Base-by-base conservation (phyloP, 2,113 vertebrate species). In the Rhabdomys dilectus region DNA sequence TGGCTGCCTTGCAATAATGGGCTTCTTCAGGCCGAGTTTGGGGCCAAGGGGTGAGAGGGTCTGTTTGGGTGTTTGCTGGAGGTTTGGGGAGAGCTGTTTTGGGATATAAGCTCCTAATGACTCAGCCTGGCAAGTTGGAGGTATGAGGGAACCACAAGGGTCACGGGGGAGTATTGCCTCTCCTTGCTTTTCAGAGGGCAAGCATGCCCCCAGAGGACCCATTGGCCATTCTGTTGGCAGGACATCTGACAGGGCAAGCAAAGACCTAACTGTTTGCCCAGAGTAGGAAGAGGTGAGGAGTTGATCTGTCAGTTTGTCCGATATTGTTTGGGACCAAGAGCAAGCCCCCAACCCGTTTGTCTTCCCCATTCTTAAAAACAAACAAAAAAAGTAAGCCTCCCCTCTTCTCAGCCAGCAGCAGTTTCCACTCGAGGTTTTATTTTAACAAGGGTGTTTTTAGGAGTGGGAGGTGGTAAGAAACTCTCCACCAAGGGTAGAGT, bases 1-100 rank as follows among this genome's bases (percentile, higher is more conserved):
- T 97, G 95, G 84, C 96, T 91, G 72, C 97, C 93, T 97, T 89
- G 92, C 95, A 98, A 91, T 98, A 98, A 98, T 98, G 97, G 98
- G 94, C 64, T 75, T 21, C 62, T 97, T 88, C 94, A 96, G 94
- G 91, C 88, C 85, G 82, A 85, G 58, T 95, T 89, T 96, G 64
- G 91, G 90, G 82, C 89, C 42, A 39, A 51, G 42, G 34, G 68
- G 48, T n/a, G 3, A 73, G 29, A n/a, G 80, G 34, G 31, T 94
- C 92, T 88, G 85, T 51, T 70, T 94, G 77, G 75, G 73, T 88
- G 84, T 80, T 31, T 86, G 58, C 4, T 5, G 51, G 17, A 93
- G 80, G 70, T 68, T 84, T 85, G 92, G 62, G 91, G 76, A 92
- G 84, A 96, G 60, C n/a, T 34, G 13, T 48, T 31, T 88, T 8